Evolutionary conservation across 2,888 invertebrate species (phyloP).

Genomic region (Blastobasis lacticolella): DNA sequence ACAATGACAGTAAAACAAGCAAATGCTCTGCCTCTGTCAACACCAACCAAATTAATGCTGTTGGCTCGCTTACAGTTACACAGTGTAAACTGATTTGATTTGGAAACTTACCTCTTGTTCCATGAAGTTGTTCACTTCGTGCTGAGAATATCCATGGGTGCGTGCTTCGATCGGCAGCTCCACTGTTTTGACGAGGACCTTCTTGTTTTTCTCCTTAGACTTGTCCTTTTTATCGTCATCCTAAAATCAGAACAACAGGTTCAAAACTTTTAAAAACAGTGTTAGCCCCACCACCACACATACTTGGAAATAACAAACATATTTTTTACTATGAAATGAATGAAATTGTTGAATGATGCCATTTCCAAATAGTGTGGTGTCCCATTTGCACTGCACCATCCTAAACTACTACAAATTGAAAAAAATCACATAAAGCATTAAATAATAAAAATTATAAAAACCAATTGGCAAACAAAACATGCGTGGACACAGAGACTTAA

Average conservation of each 20-base stretch:
- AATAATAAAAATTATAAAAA: slow-evolving; percentile 26
- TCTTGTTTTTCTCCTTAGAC: slow-evolving; percentile 77
- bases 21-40: too few relatives aligned
- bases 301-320: slow-evolving; percentile 28
- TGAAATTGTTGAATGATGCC: background rate
- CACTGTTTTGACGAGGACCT: slow-evolving; percentile 84
- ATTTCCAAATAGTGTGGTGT: slow-evolving; percentile 53
- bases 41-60: too few relatives aligned
- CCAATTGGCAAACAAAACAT: slow-evolving; percentile 45
- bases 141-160: slow-evolving; percentile 80
- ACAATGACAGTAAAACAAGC: too few relatives aligned
- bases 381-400: slow-evolving; percentile 64
- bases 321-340: background rate
- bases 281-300: slow-evolving; percentile 48
- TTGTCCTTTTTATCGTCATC: slow-evolving; percentile 79
- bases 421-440: slow-evolving; percentile 4
- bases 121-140: slow-evolving; percentile 81
- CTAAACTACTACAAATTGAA: slow-evolving; percentile 10
- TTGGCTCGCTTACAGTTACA: too few relatives aligned
- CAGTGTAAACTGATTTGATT: background rate
- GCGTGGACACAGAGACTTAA: slow-evolving; percentile 70
- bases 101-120: slow-evolving; percentile 82
- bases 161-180: slow-evolving; percentile 89
- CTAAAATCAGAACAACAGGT: slow-evolving; percentile 54
- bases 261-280: slow-evolving; percentile 35